Percentiles rank a stretch among this genome's conserved stretches.
These are phyloP conservation scores for Tiliacea citrago DNA, from an alignment of 2,888 invertebrate genomes.

Conservation along the genomic window DNA sequence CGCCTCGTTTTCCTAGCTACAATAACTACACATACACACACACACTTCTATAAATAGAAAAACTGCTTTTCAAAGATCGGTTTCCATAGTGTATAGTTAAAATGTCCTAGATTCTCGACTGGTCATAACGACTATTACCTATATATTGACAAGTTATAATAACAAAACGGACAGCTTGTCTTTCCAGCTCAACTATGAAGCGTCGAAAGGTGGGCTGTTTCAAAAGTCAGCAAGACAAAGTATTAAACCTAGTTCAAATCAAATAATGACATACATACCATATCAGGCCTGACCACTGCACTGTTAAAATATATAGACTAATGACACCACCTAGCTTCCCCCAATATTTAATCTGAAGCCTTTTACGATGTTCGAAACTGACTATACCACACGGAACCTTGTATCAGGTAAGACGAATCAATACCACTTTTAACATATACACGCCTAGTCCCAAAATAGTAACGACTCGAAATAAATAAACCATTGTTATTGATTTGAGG, in stretches of 20 bases:
- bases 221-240: neutral
- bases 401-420: constrained; percentile 31
- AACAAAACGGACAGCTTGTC: neutral
- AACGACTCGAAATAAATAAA: constrained; percentile 48
- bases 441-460: constrained; percentile 48
- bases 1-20: neutral
- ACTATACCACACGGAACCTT: neutral
- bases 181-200: neutral
- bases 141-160: neutral
- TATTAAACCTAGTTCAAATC: neutral
- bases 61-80: too few species aligned
- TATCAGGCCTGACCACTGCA: too few species aligned
- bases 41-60: too few species aligned
- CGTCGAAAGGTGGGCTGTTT: too few species aligned
- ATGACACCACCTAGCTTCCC: too few species aligned
- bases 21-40: too few species aligned
- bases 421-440: constrained; percentile 45
- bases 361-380: constrained; percentile 17
- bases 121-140: neutral
- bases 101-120: neutral
- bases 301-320: too few species aligned
- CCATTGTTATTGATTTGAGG: constrained; percentile 46
- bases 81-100: neutral
- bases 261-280: neutral
- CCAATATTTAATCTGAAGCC: neutral